These are phyloP conservation scores for Rousettus leschenaultii DNA, from an alignment of 2,113 vertebrate species.

Conservation along the genomic window DNA sequence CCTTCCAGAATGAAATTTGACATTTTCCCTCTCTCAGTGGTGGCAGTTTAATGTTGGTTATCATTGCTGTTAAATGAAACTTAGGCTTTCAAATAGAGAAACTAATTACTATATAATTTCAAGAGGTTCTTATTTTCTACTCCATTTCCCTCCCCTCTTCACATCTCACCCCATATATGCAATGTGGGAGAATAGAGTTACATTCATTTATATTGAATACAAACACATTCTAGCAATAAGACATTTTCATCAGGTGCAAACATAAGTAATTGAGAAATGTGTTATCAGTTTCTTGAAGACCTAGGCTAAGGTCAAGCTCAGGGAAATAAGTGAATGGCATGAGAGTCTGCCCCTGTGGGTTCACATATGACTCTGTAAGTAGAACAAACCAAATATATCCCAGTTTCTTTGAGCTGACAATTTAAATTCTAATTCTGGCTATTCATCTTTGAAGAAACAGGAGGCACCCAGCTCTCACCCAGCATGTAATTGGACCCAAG, in stretches of 20 bases:
- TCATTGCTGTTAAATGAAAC: slow-evolving; percentile 48
- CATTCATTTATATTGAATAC: not conserved
- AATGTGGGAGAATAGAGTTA: not conserved
- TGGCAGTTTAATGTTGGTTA: slow-evolving; percentile 44
- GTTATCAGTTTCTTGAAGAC: not conserved
- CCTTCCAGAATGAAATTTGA: slow-evolving; percentile 46
- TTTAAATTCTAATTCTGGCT: slow-evolving; percentile 64
- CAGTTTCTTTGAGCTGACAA: slow-evolving; percentile 23
- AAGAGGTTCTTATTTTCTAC: slow-evolving; percentile 21
- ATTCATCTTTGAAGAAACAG: slow-evolving; percentile 53
- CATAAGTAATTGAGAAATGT: not conserved
- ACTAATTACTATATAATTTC: slow-evolving; percentile 50
- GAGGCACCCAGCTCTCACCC: not conserved
- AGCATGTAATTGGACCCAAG: not conserved
- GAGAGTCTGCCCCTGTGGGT: not conserved
- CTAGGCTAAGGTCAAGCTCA: not conserved
- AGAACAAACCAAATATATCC: slow-evolving; percentile 17
- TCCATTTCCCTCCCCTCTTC: not conserved
- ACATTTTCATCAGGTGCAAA: not conserved
- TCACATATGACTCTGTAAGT: slow-evolving; percentile 5
- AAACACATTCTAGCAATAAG: not conserved
- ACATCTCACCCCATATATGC: not conserved
- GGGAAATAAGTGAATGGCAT: not conserved
- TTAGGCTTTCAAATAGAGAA: slow-evolving; percentile 44
- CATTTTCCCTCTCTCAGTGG: not conserved